Evolutionary conservation across 2,113 vertebrate species (phyloP).

Genomic region (Dolichotis patagonum): DNA sequence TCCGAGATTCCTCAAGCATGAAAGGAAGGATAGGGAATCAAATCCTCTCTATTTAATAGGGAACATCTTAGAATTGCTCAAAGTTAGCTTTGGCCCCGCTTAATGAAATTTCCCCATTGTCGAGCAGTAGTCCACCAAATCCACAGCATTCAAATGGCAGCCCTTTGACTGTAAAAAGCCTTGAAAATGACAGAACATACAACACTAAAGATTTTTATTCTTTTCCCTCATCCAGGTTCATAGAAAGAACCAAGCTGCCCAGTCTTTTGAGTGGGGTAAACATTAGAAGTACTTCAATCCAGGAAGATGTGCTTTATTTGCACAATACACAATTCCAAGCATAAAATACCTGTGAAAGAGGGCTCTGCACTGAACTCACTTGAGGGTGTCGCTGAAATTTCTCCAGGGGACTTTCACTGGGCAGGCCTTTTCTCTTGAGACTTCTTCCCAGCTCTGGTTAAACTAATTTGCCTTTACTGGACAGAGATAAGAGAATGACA

Average conservation of each 20-base stretch:
- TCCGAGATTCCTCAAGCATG: slow-evolving; percentile 56
- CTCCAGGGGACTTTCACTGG: slow-evolving; percentile 54
- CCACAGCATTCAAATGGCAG: slow-evolving; percentile 73
- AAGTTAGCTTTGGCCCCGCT: slow-evolving; percentile 68
- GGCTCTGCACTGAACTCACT: slow-evolving; percentile 67
- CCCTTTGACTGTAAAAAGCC: slow-evolving; percentile 63
- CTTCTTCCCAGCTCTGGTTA: slow-evolving; percentile 68
- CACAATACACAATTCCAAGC: slow-evolving; percentile 5
- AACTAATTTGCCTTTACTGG: slow-evolving; percentile 73
- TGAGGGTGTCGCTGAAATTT: slow-evolving; percentile 52
- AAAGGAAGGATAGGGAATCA: slow-evolving; percentile 65
- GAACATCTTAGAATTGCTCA: slow-evolving; percentile 69
- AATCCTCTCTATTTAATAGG: slow-evolving; percentile 60
- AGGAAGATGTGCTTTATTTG: slow-evolving; percentile 59
- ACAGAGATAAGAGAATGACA: slow-evolving; percentile 62
- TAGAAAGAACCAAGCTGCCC: slow-evolving; percentile 68
- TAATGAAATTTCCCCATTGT: slow-evolving; percentile 73
- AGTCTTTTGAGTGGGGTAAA: slow-evolving; percentile 76
- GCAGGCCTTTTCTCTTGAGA: slow-evolving; percentile 63
- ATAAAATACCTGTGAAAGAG: background rate
- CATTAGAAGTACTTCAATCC: slow-evolving; percentile 64
- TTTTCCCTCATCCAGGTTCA: background rate
- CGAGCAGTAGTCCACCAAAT: slow-evolving; percentile 58
- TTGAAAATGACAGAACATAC: slow-evolving; percentile 73
- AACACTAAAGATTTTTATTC: slow-evolving; percentile 75